Conservation (phyloP, 2,113 vertebrate species). For the Coregonus clupeaformis region DNA sequence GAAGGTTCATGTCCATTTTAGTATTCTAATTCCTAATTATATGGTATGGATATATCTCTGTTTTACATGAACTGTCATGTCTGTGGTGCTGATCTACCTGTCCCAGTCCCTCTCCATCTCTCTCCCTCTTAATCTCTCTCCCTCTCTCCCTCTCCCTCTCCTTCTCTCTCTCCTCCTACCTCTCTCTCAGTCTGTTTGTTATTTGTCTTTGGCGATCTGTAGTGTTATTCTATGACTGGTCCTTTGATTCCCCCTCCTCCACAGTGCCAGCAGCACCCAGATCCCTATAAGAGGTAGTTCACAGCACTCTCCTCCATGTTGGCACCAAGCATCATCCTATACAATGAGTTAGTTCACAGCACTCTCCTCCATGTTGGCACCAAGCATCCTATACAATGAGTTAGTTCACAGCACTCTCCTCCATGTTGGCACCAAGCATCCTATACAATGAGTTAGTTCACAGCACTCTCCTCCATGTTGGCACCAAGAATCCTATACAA, state of each 20-base stretch:
- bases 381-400: too few species aligned
- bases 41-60: too few species aligned
- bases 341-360: background rate
- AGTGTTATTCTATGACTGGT: conserved; percentile 22
- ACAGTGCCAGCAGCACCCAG: conserved; percentile 20
- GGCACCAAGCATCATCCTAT: too few species aligned
- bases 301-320: background rate
- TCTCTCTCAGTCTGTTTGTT: conserved; percentile 23
- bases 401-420: too few species aligned
- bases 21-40: too few species aligned
- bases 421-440: too few species aligned
- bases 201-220: conserved; percentile 36
- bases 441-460: background rate
- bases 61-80: too few species aligned
- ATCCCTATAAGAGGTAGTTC: background rate
- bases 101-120: background rate
- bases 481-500: too few species aligned
- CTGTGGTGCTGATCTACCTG: too few species aligned
- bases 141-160: background rate
- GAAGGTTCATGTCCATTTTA: too few species aligned
- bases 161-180: background rate
- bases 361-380: too few species aligned
- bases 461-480: background rate
- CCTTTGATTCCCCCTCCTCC: conserved; percentile 8
- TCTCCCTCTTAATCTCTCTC: too few species aligned